Conservation (phyloP, 1,140 invertebrate genomes). For the Ylistrum balloti region DNA sequence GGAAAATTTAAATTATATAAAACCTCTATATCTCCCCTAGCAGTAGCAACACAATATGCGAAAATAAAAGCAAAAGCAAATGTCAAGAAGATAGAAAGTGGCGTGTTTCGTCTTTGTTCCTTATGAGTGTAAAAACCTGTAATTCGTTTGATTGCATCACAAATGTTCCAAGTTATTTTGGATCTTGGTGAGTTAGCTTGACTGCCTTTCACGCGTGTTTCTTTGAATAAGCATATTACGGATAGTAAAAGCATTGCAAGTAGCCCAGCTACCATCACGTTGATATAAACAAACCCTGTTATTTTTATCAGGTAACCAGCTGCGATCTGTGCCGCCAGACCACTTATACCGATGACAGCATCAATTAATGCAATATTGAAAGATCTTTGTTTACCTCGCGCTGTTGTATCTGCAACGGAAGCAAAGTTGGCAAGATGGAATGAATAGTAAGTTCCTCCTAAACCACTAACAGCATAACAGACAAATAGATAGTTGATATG, state of each 20-base stretch:
- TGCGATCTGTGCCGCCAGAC: neutral
- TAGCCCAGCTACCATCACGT: neutral
- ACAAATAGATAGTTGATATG: neutral
- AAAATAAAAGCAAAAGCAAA: neutral
- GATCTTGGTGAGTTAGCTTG: neutral
- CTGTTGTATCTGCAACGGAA: neutral
- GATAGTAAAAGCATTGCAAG: neutral
- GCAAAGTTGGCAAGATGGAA: neutral
- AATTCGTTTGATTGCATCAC: neutral
- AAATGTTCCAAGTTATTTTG: neutral
- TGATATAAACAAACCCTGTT: neutral
- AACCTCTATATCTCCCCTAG: neutral
- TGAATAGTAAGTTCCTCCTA: neutral
- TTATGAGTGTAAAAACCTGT: neutral
- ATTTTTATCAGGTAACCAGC: neutral
- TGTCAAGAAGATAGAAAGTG: neutral
- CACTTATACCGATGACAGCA: neutral
- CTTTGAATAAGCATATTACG: neutral
- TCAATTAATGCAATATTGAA: neutral
- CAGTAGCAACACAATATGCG: neutral
- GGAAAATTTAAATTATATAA: constrained; percentile 1
- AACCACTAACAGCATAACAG: neutral
- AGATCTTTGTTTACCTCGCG: neutral
- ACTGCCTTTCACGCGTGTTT: neutral
- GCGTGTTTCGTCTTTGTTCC: neutral